Conservation (phyloP, 2,797 vertebrate species). For the Limnodromus scolopaceus region DNA sequence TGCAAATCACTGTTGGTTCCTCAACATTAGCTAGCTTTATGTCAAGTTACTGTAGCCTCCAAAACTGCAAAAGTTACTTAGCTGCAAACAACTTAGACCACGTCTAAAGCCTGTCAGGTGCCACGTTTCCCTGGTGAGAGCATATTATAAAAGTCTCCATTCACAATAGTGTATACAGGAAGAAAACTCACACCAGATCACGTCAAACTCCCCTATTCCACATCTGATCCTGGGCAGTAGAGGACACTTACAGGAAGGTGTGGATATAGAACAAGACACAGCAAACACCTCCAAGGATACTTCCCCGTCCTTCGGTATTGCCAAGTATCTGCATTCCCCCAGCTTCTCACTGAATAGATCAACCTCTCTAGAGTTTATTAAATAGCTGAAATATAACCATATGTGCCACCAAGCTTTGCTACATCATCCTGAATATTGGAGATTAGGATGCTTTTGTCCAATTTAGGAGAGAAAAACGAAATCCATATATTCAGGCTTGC, state of each 20-base stretch:
- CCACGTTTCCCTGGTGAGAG: not conserved
- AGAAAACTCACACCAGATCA: not conserved
- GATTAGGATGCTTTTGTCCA: not conserved
- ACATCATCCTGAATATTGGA: not conserved
- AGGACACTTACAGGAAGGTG: not conserved
- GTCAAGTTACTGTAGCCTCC: not conserved
- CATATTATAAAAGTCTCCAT: not conserved
- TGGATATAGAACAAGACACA: not conserved
- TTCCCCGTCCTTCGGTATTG: not conserved
- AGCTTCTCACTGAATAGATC: not conserved
- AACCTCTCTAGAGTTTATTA: not conserved
- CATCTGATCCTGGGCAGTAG: not conserved
- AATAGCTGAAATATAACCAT: not conserved
- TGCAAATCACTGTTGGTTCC: not conserved
- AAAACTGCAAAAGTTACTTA: not conserved
- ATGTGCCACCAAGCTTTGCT: not conserved
- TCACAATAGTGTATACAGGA: not conserved
- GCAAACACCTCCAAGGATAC: not conserved
- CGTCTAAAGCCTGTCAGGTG: not conserved
- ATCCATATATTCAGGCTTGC: not conserved
- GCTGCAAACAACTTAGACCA: not conserved
- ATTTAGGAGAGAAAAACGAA: not conserved
- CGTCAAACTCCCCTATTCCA: not conserved
- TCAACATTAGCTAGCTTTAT: not conserved
- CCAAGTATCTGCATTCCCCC: not conserved